phyloP scores from a whole-genome alignment of 2,113 vertebrate genomes.

The Proterorhinus semilunaris region DNA sequence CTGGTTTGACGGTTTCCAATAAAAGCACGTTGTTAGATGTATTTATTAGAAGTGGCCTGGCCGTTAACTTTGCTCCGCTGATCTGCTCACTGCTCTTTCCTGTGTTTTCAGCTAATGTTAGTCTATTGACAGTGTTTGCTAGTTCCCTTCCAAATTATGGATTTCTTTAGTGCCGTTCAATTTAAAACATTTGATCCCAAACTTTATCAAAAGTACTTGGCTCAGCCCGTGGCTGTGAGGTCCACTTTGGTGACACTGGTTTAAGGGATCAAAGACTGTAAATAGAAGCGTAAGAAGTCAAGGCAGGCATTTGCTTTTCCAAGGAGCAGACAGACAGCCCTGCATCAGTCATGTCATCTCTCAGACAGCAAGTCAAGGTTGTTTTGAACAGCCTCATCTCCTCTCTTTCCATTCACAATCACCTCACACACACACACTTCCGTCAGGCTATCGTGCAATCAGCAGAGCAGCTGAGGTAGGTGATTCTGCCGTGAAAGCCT shows the following conservation, averaged over 20 bases:
- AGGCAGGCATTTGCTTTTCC: slow-evolving; percentile 9
- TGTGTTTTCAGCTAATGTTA: no score
- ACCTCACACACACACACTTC: slow-evolving; percentile 25
- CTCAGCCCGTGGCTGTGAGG: background rate
- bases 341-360: slow-evolving; percentile 13
- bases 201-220: background rate
- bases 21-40: no score
- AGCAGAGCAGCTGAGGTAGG: slow-evolving; percentile 25
- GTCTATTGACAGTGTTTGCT: no score
- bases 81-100: no score
- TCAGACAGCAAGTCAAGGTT: slow-evolving; percentile 12
- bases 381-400: slow-evolving; percentile 28
- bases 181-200: no score
- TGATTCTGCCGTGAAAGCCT: slow-evolving; percentile 43
- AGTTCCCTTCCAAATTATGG: no score
- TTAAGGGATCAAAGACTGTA: background rate
- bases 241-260: slow-evolving; percentile 5
- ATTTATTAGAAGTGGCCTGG: no score
- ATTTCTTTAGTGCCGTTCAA: no score
- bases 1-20: no score
- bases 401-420: slow-evolving; percentile 32
- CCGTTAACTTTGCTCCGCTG: no score
- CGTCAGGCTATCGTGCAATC: slow-evolving; percentile 43
- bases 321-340: slow-evolving; percentile 3
- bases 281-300: slow-evolving; percentile 18